Evolutionary conservation across 2,797 vertebrate genomes (phyloP), one percentile per base, ranked within the genome.

Genomic region (Discoglossus pictus): DNA sequence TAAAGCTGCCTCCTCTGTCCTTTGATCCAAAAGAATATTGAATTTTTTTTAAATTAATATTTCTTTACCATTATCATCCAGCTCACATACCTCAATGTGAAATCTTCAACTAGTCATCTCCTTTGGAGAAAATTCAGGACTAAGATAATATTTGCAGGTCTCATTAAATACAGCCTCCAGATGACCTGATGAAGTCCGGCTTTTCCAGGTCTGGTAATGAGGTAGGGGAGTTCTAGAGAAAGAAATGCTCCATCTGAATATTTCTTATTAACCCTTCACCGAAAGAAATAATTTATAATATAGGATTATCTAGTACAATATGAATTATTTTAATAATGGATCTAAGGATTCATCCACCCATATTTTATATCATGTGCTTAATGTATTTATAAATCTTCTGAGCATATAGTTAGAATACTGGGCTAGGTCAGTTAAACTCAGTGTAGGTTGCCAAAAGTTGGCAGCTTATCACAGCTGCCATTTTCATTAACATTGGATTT

Each of bases 131-230:
- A 54, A 20, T 61, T 39, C 50, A 47, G 40, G 21, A 55, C 15
- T 23, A 20, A 61, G 21, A 13, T 69, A 55, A 55, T 55, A 55
- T 61, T 46, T 55, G 58, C 58, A n/a, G 40, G 21, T 62, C 58
- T 62, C 42, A 69, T 69, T 69, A 69, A 69, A 53, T 16, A 21
- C 39, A 61, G 47, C 42, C 4, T 46, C 5, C 27, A 39, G 20
- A 54, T 61, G 50, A 54, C 42, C 58, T 12, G 58, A 47, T 25
- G 44, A 44, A 25, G 46, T 15, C 15, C 8, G n/a, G 40, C 25
- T 20, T 46, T 61, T 15, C 15, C 8, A 18, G 40, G 38, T 20
- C 39, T 61, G 31, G 20, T 39, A 62, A 69, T 69, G 40, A 62
- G 50, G 10, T 39, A 39, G 21, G 66, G 58, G 58, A 62, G 66